phyloP scores from a whole-genome alignment of 2,797 vertebrate genomes.

The Pagetopsis macropterus region DNA sequence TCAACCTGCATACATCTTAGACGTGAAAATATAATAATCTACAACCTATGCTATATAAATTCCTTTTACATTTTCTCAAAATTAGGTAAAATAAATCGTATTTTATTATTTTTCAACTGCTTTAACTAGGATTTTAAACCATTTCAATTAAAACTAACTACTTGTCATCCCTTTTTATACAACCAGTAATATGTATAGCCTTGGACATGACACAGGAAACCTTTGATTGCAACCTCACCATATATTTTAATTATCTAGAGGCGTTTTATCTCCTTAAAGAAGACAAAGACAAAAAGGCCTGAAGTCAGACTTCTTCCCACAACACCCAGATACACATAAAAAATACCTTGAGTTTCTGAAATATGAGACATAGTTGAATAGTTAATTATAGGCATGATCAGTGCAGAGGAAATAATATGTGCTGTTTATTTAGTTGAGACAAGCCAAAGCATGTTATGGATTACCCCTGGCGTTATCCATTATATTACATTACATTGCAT shows the following conservation, averaged over 20 bases:
- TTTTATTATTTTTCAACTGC: too few relatives aligned
- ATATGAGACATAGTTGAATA: constrained; percentile 11
- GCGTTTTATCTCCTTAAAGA: not conserved
- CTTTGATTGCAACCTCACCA: not conserved
- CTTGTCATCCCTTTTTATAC: not conserved
- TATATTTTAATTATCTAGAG: not conserved
- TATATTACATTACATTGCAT: too few relatives aligned
- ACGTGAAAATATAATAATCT: not conserved
- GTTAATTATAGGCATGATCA: constrained; percentile 13
- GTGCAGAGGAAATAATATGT: constrained; percentile 42
- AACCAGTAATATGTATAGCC: not conserved
- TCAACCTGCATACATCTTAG: not conserved
- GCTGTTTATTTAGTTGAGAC: constrained; percentile 23
- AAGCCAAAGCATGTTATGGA: constrained; percentile 25
- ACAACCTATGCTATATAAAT: not conserved
- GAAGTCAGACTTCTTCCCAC: not conserved
- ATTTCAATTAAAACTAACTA: not conserved
- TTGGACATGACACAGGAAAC: not conserved
- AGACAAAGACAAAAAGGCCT: constrained; percentile 1
- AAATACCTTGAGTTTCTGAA: constrained; percentile 3
- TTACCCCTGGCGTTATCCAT: constrained; percentile 28
- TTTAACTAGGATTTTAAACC: not conserved
- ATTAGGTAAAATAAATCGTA: not conserved
- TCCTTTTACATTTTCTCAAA: not conserved
- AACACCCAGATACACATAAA: not conserved